Percentiles rank a stretch among this genome's conserved stretches.
Evolutionary conservation across 1,140 invertebrate species (phyloP).

Genomic region (Semibalanus balanoides): DNA sequence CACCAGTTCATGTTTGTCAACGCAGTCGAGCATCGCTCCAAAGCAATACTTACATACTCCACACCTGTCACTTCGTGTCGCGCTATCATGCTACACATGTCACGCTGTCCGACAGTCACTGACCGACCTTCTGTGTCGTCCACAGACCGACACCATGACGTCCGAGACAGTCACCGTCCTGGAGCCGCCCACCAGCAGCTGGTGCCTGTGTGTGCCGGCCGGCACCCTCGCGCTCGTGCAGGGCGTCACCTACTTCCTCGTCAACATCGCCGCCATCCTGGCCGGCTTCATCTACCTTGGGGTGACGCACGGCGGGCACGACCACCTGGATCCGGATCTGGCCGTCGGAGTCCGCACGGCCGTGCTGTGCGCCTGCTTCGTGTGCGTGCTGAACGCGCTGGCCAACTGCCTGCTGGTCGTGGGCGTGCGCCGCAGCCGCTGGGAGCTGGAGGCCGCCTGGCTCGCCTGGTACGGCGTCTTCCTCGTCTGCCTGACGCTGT

Average conservation of each 20-base stretch:
- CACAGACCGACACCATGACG: no score
- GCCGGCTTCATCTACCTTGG: neutral
- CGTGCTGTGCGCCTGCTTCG: neutral
- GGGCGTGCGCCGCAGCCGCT: neutral
- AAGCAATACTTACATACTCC: no score
- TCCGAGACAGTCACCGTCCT: no score
- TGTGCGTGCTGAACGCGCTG: neutral
- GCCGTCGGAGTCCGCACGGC: neutral
- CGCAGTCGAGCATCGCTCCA: no score
- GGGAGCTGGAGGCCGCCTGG: neutral
- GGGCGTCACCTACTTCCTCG: neutral
- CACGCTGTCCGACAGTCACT: no score
- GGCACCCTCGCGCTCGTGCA: neutral
- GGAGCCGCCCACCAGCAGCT: neutral
- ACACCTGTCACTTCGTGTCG: no score
- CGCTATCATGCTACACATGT: no score
- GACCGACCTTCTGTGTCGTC: no score
- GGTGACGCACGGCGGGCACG: neutral
- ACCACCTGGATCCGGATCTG: neutral
- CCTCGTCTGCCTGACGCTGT: neutral
- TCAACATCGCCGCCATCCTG: neutral
- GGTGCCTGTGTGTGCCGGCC: neutral
- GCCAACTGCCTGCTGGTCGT: neutral
- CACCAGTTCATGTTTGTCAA: no score
- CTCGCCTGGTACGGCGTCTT: neutral